Conservation (phyloP, 2,797 vertebrate species). For the Triplophysa yarkandensis region DNA sequence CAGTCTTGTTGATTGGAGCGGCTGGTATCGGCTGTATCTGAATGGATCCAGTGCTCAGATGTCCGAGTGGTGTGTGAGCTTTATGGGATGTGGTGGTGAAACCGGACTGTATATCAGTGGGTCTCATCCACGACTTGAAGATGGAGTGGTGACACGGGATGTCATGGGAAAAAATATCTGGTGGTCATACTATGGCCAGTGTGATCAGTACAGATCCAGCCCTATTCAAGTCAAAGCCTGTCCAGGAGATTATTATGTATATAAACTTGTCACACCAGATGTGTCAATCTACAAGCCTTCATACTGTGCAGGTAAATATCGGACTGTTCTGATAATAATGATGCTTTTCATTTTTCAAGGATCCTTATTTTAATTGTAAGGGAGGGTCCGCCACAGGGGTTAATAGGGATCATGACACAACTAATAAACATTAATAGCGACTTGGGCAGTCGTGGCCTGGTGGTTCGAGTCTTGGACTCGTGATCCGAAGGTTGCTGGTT, state of each 20-base stretch:
- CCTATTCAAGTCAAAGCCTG: constrained; percentile 47
- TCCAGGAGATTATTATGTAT: constrained; percentile 43
- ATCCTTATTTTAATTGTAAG: too few species aligned
- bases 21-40: constrained; percentile 38
- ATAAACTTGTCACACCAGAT: constrained; percentile 29
- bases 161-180: neutral
- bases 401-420: too few species aligned
- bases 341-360: too few species aligned
- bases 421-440: too few species aligned
- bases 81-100: neutral
- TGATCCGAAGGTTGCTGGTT: too few species aligned
- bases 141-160: constrained; percentile 6
- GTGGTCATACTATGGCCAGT: neutral
- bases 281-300: neutral
- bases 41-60: constrained; percentile 41
- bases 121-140: constrained; percentile 32
- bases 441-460: too few species aligned
- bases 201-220: neutral
- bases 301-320: constrained; percentile 43
- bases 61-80: constrained; percentile 21
- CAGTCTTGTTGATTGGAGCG: constrained; percentile 15
- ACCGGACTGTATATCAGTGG: constrained; percentile 15
- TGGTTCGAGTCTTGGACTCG: too few species aligned
- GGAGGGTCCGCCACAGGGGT: too few species aligned
- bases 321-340: neutral